Percentiles rank a stretch among this genome's conserved stretches.
Evolutionary conservation across 2,888 invertebrate genomes (phyloP).

Genomic region (Ectropis crepuscularia): DNA sequence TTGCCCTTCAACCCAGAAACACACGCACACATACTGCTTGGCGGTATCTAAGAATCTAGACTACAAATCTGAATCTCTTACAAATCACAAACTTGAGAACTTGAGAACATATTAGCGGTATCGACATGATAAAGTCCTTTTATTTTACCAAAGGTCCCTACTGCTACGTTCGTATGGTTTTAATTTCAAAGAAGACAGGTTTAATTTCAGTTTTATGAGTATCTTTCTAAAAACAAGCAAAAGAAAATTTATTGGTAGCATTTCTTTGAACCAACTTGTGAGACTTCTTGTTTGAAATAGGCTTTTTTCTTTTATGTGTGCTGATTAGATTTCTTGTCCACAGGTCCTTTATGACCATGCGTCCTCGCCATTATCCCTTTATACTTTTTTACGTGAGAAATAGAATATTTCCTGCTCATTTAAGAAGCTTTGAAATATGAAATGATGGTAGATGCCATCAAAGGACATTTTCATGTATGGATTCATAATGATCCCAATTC

Average conservation of each 20-base stretch:
- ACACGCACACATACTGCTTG: too few relatives aligned
- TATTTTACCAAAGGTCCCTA: not conserved
- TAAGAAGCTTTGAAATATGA: constrained; percentile 10
- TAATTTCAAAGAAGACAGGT: constrained; percentile 19
- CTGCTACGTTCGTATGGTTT: constrained; percentile 12
- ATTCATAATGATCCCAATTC: not conserved
- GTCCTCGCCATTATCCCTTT: constrained; percentile 16
- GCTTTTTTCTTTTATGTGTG: constrained; percentile 15
- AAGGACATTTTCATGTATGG: constrained; percentile 4
- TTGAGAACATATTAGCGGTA: not conserved
- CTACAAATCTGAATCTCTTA: too few relatives aligned
- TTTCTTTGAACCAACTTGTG: constrained; percentile 22
- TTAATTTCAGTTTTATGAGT: constrained; percentile 30
- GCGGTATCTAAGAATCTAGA: too few relatives aligned
- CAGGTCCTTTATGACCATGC: constrained; percentile 13
- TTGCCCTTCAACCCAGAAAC: too few relatives aligned
- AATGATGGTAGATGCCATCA: not conserved
- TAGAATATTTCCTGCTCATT: constrained; percentile 10
- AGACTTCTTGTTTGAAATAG: constrained; percentile 17
- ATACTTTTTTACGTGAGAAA: constrained; percentile 13
- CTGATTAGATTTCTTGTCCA: constrained; percentile 13
- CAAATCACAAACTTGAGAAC: too few relatives aligned
- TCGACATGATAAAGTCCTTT: not conserved
- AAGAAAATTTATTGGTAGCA: constrained; percentile 28
- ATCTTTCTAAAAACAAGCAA: constrained; percentile 27